Percentiles rank a stretch among this genome's conserved stretches.
Conservation (phyloP, 2,797 vertebrate species). For the Manis crassicaudata region DNA sequence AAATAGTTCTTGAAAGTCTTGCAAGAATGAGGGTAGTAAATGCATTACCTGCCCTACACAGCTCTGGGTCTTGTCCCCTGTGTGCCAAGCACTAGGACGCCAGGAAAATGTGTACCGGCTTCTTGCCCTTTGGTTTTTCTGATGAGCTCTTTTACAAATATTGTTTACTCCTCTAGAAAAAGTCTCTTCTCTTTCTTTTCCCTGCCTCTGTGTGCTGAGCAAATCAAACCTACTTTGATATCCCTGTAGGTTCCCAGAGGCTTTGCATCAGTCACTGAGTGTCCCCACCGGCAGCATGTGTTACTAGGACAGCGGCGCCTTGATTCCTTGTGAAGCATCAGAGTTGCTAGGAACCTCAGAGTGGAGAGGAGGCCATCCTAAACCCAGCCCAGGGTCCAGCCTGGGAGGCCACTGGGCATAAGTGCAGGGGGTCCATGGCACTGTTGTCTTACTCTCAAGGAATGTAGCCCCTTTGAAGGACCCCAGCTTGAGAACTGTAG, state of each 20-base stretch:
- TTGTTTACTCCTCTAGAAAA: background rate
- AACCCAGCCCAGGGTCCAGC: background rate
- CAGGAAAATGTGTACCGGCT: background rate
- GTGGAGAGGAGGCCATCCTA: background rate
- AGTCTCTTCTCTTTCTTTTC: background rate
- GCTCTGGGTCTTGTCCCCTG: background rate
- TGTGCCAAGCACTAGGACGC: background rate
- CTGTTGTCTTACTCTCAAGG: background rate
- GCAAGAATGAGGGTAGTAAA: background rate
- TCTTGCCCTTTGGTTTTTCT: background rate
- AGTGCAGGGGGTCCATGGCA: rapidly evolving
- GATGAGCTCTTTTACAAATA: constrained; percentile 3
- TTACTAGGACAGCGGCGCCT: background rate
- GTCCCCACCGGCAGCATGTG: background rate
- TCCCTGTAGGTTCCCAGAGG: background rate
- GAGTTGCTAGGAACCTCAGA: background rate
- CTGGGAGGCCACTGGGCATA: background rate
- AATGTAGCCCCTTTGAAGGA: background rate
- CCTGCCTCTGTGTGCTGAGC: background rate
- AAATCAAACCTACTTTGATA: background rate
- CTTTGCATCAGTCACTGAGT: background rate
- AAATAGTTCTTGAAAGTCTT: background rate
- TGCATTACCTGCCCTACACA: rapidly evolving
- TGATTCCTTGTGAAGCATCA: background rate
- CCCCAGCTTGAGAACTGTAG: background rate